Evolutionary conservation across 2,888 invertebrate species (phyloP), one percentile per base, ranked within the genome.

Genomic region (Rhagium mordax): DNA sequence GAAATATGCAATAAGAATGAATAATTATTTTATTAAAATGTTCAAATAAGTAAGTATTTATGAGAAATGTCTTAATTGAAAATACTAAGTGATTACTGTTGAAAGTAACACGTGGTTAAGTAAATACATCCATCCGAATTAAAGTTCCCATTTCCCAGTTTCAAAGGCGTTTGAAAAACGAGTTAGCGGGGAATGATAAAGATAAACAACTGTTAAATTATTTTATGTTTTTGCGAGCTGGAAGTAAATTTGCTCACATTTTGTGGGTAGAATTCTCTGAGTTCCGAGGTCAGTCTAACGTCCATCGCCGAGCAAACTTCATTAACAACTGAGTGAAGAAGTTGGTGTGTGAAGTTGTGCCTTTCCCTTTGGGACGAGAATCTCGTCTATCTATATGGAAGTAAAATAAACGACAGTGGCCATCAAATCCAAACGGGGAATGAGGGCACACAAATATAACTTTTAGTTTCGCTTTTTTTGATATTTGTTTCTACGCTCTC

Each of bases 301-400:
- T 84, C 83, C 82, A 82, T 81, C 81, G 74, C 66, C 78, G 79
- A 80, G 83, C 81, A 84, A 84, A 84, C 84, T 84, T 82, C 84
- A 84, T 84, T 84, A 84, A 83, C 82, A 79, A 80, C 80, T 75
- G 70, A 79, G 81, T 78, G 79, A 82, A 82, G 81, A 83, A 81
- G 81, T 82, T 81, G 80, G 78, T 76, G 78, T 77, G 81, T 79
- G 78, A 82, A 82, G 81, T 81, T 82, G 78, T 59, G 74, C 77
- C 75, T 70, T 75, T 71, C 79, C 82, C 79, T 77, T 59, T 61
- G 82, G 79, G 82, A 81, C 65, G 47, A 33, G 55, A 61, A 48
- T 41, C 70, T 57, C 64, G 18, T 55, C 48, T 51, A 65, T 70
- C 47, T 51, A 59, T 49, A 62, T 57, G 53, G 20, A 64, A 59